These are phyloP conservation scores for Agrotis clavis DNA, from an alignment of 2,888 invertebrate genomes.

Conservation along the genomic window DNA sequence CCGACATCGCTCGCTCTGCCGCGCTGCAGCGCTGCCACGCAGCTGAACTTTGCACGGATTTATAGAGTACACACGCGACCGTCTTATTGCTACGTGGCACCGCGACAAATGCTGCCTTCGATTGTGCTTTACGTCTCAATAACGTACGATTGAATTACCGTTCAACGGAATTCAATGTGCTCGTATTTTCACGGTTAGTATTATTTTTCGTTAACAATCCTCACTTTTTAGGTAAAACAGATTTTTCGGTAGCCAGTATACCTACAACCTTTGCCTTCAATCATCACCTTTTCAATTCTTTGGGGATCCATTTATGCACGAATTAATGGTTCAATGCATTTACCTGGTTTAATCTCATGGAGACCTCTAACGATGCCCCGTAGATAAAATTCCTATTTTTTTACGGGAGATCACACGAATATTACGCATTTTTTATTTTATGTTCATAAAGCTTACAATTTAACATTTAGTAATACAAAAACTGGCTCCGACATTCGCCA, in stretches of 20 bases:
- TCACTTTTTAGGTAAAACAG: background rate
- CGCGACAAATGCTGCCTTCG: conserved; percentile 63
- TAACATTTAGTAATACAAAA: too few relatives aligned
- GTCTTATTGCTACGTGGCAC: conserved; percentile 68
- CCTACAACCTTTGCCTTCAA: background rate
- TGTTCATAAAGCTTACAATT: too few relatives aligned
- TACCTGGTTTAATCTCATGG: conserved; percentile 20
- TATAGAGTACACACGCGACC: conserved; percentile 65
- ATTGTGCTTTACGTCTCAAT: conserved; percentile 57
- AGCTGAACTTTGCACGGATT: conserved; percentile 68
- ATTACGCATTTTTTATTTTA: background rate
- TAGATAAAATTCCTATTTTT: background rate
- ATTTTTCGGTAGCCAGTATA: background rate
- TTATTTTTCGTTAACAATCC: background rate
- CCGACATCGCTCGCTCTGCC: conserved; percentile 50
- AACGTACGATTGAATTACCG: conserved; percentile 36
- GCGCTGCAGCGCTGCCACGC: conserved; percentile 46
- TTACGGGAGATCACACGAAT: background rate
- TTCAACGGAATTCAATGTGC: conserved; percentile 29
- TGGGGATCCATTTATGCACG: conserved; percentile 22
- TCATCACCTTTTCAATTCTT: background rate
- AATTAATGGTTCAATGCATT: conserved; percentile 26
- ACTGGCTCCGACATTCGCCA: too few relatives aligned
- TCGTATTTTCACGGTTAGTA: background rate
- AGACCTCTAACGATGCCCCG: conserved; percentile 4